These are phyloP conservation scores for Drosophila mayaguana DNA, from an alignment of 2,888 invertebrate genomes.

Conservation along the genomic window DNA sequence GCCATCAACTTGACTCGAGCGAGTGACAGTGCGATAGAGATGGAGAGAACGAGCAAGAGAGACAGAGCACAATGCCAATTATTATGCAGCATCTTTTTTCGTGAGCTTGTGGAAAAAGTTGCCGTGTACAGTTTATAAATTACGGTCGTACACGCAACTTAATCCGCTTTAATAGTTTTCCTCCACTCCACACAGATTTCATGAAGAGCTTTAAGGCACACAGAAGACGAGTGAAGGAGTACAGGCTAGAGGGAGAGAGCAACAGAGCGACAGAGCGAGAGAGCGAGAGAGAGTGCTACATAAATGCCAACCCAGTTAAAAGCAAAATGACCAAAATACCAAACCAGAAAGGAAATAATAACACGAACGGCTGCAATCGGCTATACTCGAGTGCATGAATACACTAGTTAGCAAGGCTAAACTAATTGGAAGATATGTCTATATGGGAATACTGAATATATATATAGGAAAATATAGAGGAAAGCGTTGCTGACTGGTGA, in stretches of 20 bases:
- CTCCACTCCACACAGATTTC: conserved; percentile 49
- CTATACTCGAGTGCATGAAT: background rate
- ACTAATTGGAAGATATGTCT: background rate
- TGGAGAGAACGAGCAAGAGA: background rate
- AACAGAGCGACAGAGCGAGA: background rate
- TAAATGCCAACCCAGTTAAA: conserved; percentile 33
- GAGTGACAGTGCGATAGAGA: background rate
- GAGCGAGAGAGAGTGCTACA: conserved; percentile 4
- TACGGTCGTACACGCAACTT: conserved; percentile 61
- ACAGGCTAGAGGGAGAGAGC: background rate
- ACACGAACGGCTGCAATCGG: background rate
- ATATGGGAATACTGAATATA: background rate
- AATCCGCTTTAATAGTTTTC: conserved; percentile 61
- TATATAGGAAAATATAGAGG: too few relatives aligned
- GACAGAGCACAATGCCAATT: conserved; percentile 48
- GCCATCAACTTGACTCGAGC: conserved; percentile 38
- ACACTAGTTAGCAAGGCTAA: background rate
- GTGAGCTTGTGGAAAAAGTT: conserved; percentile 45
- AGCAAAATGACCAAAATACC: conserved; percentile 38
- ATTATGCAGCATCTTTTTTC: conserved; percentile 57
- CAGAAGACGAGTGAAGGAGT: background rate
- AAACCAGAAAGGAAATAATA: conserved; percentile 19
- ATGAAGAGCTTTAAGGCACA: conserved; percentile 48
- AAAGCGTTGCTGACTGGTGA: background rate
- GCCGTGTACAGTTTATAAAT: conserved; percentile 60